A percentile compares a stretch with the other conserved stretches of the same genome.
These are phyloP conservation scores for Nesoenas mayeri DNA, from an alignment of 2,113 vertebrate genomes.

Conservation along the genomic window DNA sequence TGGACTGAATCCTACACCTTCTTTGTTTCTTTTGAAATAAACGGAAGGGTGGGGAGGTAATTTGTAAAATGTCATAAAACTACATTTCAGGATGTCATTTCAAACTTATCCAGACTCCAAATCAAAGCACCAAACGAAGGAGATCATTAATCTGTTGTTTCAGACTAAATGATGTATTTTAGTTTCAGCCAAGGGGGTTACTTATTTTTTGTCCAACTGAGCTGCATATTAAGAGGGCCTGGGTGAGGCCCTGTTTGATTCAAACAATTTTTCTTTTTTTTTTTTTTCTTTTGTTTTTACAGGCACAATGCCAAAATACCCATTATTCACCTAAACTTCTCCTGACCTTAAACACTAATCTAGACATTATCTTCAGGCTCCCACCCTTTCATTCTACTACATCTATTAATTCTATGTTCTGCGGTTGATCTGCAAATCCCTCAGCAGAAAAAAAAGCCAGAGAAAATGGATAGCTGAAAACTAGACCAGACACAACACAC, in stretches of 20 bases:
- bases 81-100: neutral
- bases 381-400: neutral
- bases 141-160: neutral
- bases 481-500: rapidly evolving
- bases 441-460: neutral
- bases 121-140: neutral
- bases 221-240: neutral
- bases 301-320: neutral
- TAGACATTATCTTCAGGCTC: neutral
- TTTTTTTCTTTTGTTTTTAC: neutral
- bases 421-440: neutral
- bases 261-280: neutral
- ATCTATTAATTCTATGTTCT: neutral
- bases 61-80: neutral
- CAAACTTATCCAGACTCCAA: neutral
- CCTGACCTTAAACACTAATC: neutral
- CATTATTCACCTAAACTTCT: neutral
- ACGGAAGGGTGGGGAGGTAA: neutral
- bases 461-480: neutral
- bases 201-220: neutral
- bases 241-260: neutral
- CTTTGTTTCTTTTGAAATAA: neutral
- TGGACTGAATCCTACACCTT: neutral
- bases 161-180: neutral
- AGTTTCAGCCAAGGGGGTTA: neutral